phyloP scores from a whole-genome alignment of 2,888 invertebrate species.

The Ichneumon xanthorius region DNA sequence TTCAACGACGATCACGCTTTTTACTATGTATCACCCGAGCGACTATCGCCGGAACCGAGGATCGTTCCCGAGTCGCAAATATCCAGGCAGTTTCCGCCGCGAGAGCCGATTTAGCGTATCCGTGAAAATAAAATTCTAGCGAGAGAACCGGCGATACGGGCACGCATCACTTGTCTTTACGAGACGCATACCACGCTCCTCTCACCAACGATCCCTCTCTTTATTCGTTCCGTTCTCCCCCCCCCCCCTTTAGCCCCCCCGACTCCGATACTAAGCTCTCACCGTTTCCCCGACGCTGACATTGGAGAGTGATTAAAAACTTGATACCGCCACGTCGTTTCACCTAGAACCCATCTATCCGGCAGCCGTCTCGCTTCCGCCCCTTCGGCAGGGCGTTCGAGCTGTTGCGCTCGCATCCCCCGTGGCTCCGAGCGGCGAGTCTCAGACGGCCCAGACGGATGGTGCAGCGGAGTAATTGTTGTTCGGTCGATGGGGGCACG shows the following conservation, averaged over 20 bases:
- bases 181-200: neutral
- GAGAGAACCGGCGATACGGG: neutral
- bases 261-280: slow-evolving; percentile 40
- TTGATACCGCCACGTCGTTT: slow-evolving; percentile 75
- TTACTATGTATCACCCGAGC: neutral
- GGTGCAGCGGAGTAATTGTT: slow-evolving; percentile 80
- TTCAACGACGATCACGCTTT: neutral
- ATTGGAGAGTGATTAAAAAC: slow-evolving; percentile 81
- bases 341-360: slow-evolving; percentile 66
- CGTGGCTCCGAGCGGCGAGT: slow-evolving; percentile 48
- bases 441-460: slow-evolving; percentile 74
- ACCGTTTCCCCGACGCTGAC: slow-evolving; percentile 68
- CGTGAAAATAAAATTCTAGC: slow-evolving; percentile 14
- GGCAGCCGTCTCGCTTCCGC: slow-evolving; percentile 54
- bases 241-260: neutral
- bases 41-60: slow-evolving; percentile 9
- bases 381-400: slow-evolving; percentile 53
- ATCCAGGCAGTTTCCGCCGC: slow-evolving; percentile 6
- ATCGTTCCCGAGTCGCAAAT: slow-evolving; percentile 3
- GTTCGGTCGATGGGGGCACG: slow-evolving; percentile 65
- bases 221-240: neutral
- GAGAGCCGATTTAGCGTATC: slow-evolving; percentile 22
- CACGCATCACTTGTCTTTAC: slow-evolving; percentile 27
- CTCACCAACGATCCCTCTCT: neutral
- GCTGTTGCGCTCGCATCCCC: slow-evolving; percentile 47